Evolutionary conservation across 1,140 invertebrate species (phyloP), one percentile per base, ranked within the genome.

Genomic region (Lepidurus couesii): DNA sequence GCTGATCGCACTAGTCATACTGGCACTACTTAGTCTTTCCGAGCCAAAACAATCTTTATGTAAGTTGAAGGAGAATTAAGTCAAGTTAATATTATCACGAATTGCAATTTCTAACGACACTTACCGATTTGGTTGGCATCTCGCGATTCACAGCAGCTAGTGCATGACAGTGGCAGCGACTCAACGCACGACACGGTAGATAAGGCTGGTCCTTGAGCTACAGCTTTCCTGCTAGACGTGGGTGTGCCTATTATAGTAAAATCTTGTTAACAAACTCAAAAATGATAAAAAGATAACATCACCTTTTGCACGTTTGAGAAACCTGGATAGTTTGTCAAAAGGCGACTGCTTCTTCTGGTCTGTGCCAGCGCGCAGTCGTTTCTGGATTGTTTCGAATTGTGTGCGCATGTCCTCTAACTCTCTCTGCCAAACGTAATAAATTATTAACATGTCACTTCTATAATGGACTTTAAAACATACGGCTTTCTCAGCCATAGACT

Each of bases 401-500:
- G 4, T 65, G 13, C 53, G 53, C 53, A 65, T 65, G 6, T 65
- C 53, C 21, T 65, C 53, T 21, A 65, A 16, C 21, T 65, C 53
- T 16, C 16, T 42, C 24, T 75, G n/a, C 34, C 13, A 16, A 75
- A 11, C 34, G 11, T 24, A 75, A 16, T 75, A n/a, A 21, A 65
- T 0, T 34, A 34, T 34, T 34, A 65, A 21, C 53, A 9, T 65
- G 21, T 16, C n/a, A 65, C 16, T 75, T 16, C 34, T 7, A 16
- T 21, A 44, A 77, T 0, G 75, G 9, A 76, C 10, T 10, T 78
- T 13, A 74, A 26, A 44, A 76, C 44, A 77, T 76, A 84, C 84
- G 82, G 93, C 91, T 83, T 94, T 94, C 79, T 94, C 93, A 81
- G 91, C 92, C 79, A 93, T 90, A 1, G 92, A 94, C 82, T 93